A percentile compares a stretch with the other conserved stretches of the same genome.
These are phyloP conservation scores for Cyclina sinensis DNA, from an alignment of 1,140 invertebrate species.

Conservation along the genomic window DNA sequence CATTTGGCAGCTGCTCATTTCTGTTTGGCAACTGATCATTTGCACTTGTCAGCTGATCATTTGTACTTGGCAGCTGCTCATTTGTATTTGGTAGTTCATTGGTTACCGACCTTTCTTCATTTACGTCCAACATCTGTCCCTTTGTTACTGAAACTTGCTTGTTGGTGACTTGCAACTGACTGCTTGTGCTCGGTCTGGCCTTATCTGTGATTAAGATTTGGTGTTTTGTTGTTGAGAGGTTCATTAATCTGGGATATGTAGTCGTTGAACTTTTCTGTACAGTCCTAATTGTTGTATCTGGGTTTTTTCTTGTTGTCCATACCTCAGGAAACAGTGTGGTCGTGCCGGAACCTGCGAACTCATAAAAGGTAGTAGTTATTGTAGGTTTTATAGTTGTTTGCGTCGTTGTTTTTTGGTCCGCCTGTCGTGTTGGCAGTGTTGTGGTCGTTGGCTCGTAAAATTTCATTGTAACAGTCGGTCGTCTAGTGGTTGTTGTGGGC, in stretches of 20 bases:
- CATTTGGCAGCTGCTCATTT: neutral
- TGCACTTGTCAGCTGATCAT: neutral
- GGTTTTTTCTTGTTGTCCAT: neutral
- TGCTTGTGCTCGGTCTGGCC: neutral
- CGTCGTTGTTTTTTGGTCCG: neutral
- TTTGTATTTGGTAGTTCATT: neutral
- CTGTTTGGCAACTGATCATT: neutral
- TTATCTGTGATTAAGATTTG: neutral
- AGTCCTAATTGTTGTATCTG: neutral
- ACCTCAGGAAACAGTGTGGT: neutral
- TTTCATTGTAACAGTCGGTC: conserved; percentile 8
- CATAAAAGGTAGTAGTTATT: neutral
- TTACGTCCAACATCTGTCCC: too few relatives aligned
- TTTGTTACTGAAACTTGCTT: neutral
- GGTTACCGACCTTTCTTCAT: too few relatives aligned
- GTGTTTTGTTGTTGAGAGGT: neutral
- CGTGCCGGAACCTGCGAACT: neutral
- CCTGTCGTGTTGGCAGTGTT: neutral
- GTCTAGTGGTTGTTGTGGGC: neutral
- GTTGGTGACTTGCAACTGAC: neutral
- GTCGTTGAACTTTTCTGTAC: neutral
- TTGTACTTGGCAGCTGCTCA: neutral
- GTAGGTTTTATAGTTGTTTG: neutral
- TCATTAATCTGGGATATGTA: neutral
- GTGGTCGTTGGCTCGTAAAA: conserved; percentile 23